A percentile compares a stretch with the other conserved stretches of the same genome.
Evolutionary conservation across 2,888 invertebrate species (phyloP).

Genomic region (Patella pellucida): DNA sequence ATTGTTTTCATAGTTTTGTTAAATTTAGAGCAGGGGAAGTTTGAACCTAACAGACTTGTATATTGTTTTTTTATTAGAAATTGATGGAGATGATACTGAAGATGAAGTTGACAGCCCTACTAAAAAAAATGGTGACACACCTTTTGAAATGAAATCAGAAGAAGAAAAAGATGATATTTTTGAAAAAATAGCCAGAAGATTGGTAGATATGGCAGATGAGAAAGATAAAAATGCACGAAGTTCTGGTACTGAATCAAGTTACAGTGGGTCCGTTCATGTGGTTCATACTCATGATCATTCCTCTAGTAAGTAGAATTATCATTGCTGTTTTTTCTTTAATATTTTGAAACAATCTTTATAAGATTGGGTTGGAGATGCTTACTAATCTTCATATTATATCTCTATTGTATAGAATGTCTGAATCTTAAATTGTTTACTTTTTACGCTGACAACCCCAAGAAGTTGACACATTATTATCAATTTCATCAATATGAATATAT

Average conservation of each 20-base stretch:
- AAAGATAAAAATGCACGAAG: conserved; percentile 28
- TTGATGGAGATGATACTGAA: conserved; percentile 15
- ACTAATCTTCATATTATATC: too few relatives aligned
- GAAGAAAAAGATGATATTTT: conserved; percentile 46
- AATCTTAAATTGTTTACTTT: too few relatives aligned
- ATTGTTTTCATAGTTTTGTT: too few relatives aligned
- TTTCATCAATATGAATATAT: too few relatives aligned
- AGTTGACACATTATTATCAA: too few relatives aligned
- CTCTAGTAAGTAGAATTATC: not conserved
- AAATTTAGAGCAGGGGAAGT: too few relatives aligned
- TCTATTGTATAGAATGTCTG: too few relatives aligned
- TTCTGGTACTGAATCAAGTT: conserved; percentile 17
- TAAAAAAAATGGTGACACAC: not conserved
- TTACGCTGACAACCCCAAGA: too few relatives aligned
- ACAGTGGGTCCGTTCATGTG: conserved; percentile 20
- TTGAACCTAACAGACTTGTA: too few relatives aligned
- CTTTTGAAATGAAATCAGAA: conserved; percentile 22
- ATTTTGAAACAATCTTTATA: too few relatives aligned
- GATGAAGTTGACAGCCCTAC: conserved; percentile 17
- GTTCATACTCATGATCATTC: not conserved
- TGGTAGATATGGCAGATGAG: conserved; percentile 49
- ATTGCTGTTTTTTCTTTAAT: too few relatives aligned
- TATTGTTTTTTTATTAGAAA: not conserved
- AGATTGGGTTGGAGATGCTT: too few relatives aligned
- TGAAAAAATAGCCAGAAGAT: conserved; percentile 45